Evolutionary conservation across 2,888 invertebrate species (phyloP).

Genomic region (Tenodera sinensis): DNA sequence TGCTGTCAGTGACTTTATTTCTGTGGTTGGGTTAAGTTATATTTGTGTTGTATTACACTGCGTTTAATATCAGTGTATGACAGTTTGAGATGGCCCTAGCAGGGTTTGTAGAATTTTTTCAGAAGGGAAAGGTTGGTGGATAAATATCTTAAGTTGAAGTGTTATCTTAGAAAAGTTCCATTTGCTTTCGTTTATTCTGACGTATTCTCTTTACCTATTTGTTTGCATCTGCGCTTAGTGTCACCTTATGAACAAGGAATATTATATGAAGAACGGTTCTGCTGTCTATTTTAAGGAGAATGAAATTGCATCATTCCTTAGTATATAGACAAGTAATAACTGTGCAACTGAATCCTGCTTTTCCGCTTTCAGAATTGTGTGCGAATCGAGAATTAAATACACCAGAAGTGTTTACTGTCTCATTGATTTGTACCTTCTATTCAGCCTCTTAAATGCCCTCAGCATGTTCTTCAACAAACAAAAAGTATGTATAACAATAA

Average conservation of each 20-base stretch:
- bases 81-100: conserved; percentile 56
- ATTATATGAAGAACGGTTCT: too few relatives aligned
- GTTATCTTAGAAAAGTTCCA: too few relatives aligned
- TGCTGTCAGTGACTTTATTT: too few relatives aligned
- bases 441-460: not conserved
- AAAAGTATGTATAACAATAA: not conserved
- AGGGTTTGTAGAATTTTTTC: conserved; percentile 72
- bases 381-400: not conserved
- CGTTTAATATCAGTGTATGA: too few relatives aligned
- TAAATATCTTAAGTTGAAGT: not conserved
- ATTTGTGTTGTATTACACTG: too few relatives aligned
- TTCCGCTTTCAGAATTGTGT: not conserved
- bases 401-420: not conserved
- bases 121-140: conserved; percentile 67
- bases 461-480: not conserved
- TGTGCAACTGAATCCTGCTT: not conserved
- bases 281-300: too few relatives aligned
- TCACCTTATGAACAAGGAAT: too few relatives aligned
- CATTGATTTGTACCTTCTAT: not conserved
- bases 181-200: too few relatives aligned
- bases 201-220: too few relatives aligned
- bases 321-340: conserved; percentile 33
- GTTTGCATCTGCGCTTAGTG: too few relatives aligned
- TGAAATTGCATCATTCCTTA: not conserved
- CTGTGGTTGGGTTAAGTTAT: too few relatives aligned